Evolutionary conservation across 2,888 invertebrate species (phyloP).

Genomic region (Piscicola geometra): DNA sequence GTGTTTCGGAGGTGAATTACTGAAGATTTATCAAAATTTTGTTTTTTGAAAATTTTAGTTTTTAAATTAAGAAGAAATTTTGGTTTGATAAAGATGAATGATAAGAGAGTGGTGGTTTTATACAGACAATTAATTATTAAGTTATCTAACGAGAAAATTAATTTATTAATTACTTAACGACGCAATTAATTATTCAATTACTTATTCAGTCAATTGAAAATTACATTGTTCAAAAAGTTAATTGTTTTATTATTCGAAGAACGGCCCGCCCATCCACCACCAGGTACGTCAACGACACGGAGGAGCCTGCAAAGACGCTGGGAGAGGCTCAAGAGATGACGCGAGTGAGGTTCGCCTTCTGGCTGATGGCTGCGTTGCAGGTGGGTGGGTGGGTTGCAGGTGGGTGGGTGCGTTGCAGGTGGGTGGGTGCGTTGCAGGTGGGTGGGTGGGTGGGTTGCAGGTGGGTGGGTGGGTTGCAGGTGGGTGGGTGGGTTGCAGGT

Average conservation of each 20-base stretch:
- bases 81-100: too few species aligned
- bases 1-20: background rate
- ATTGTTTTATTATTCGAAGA: too few species aligned
- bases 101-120: too few species aligned
- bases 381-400: conserved; percentile 44
- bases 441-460: background rate
- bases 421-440: background rate
- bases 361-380: conserved; percentile 57
- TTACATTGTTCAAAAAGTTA: too few species aligned
- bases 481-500: background rate
- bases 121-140: too few species aligned
- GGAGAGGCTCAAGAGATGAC: conserved; percentile 50
- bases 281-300: conserved; percentile 26
- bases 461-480: background rate
- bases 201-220: too few species aligned
- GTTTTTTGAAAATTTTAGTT: too few species aligned
- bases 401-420: background rate
- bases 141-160: too few species aligned
- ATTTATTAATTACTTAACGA: too few species aligned
- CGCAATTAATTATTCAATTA: too few species aligned
- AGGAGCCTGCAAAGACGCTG: conserved; percentile 39
- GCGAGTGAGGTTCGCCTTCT: conserved; percentile 55
- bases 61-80: too few species aligned
- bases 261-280: background rate
- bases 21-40: background rate